These are phyloP conservation scores for Atherinomorus stipes DNA, from an alignment of 2,113 vertebrate genomes.

Conservation along the genomic window DNA sequence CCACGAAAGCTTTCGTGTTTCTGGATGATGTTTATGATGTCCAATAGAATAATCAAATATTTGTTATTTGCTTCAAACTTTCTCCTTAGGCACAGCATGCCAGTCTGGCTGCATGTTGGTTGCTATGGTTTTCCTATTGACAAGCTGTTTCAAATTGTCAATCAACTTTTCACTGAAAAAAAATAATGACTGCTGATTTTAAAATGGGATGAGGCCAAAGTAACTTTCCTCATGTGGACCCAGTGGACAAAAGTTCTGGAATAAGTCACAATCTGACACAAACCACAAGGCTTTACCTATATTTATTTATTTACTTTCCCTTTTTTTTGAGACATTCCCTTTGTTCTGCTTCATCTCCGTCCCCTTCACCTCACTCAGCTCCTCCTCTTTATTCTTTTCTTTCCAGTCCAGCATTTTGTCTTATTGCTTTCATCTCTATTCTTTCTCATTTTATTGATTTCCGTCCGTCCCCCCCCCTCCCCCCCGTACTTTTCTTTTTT, in stretches of 20 bases:
- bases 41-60: not conserved
- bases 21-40: too few species aligned
- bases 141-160: not conserved
- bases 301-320: constrained; percentile 1
- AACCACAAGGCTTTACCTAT: too few species aligned
- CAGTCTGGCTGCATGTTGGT: too few species aligned
- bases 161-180: not conserved
- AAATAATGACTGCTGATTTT: not conserved
- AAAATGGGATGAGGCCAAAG: too few species aligned
- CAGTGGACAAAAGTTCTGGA: constrained; percentile 16
- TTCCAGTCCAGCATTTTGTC: constrained; percentile 4
- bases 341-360: constrained; percentile 13
- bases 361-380: constrained; percentile 12
- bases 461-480: constrained; percentile 1
- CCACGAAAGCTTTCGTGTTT: too few species aligned
- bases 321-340: not conserved
- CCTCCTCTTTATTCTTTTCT: constrained; percentile 3
- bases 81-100: not conserved
- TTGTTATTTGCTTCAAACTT: not conserved
- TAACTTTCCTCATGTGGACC: constrained; percentile 18
- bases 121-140: too few species aligned
- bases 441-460: not conserved
- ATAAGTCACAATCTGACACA: constrained; percentile 7
- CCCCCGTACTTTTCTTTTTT: not conserved
- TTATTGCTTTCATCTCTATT: not conserved